Percentiles rank a stretch among this genome's conserved stretches.
Evolutionary conservation across 2,888 invertebrate genomes (phyloP).

Genomic region (Eudemis profundana): DNA sequence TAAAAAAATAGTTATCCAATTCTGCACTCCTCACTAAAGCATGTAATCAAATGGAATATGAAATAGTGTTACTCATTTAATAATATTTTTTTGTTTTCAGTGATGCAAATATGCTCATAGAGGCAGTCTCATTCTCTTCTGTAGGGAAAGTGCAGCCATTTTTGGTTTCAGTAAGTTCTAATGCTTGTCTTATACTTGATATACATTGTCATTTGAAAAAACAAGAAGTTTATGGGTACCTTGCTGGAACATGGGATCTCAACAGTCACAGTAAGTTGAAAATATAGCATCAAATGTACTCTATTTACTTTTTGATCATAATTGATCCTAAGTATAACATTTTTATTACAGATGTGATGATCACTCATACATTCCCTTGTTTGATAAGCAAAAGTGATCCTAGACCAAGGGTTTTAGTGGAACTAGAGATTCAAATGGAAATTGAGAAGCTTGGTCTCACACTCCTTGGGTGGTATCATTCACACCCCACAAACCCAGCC

Average conservation of each 20-base stretch:
- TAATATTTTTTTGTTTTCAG: slow-evolving; percentile 79
- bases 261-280: slow-evolving; percentile 94
- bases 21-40: background rate
- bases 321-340: background rate
- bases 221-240: slow-evolving; percentile 97
- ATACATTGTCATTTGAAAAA: slow-evolving; percentile 97
- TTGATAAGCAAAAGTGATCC: slow-evolving; percentile 92
- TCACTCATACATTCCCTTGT: slow-evolving; percentile 96
- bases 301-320: background rate
- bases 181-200: slow-evolving; percentile 94
- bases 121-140: slow-evolving; percentile 94
- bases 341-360: slow-evolving; percentile 89
- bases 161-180: slow-evolving; percentile 93
- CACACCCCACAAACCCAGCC: slow-evolving; percentile 94
- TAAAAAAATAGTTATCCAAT: no score
- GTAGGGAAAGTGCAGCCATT: slow-evolving; percentile 97
- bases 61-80: background rate
- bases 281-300: background rate
- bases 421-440: slow-evolving; percentile 92
- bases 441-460: slow-evolving; percentile 93
- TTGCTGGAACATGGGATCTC: slow-evolving; percentile 98
- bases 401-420: slow-evolving; percentile 90
- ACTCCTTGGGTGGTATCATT: slow-evolving; percentile 98
- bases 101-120: slow-evolving; percentile 95
- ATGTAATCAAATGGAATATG: background rate